Evolutionary conservation across 2,888 invertebrate species (phyloP).

Genomic region (Drosophila nr. fundita): DNA sequence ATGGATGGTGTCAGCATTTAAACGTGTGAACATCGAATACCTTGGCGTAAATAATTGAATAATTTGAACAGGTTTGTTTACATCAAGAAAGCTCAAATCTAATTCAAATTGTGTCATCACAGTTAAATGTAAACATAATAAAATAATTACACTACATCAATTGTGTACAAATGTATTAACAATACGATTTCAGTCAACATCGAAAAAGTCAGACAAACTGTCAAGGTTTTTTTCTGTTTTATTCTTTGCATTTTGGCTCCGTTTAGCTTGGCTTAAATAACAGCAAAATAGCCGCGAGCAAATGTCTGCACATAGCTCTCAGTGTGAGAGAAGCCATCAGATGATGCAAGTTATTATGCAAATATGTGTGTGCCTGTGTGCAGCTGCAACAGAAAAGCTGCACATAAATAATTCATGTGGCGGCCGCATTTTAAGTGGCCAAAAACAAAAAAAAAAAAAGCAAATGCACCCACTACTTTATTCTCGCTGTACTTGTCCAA

Average conservation of each 20-base stretch:
- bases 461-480: conserved; percentile 32
- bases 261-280: conserved; percentile 5
- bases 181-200: neutral
- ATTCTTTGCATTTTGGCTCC: neutral
- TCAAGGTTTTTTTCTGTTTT: neutral
- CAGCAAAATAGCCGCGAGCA: neutral
- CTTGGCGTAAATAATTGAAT: neutral
- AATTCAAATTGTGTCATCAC: neutral
- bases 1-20: neutral
- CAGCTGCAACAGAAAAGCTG: conserved; percentile 37
- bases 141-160: neutral
- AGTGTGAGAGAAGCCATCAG: conserved; percentile 21
- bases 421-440: conserved; percentile 38
- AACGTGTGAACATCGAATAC: neutral
- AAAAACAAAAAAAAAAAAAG: conserved; percentile 14
- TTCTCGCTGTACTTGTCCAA: conserved; percentile 23
- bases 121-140: neutral
- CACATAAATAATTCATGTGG: conserved; percentile 55
- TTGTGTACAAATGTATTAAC: neutral
- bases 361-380: conserved; percentile 28
- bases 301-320: conserved; percentile 22
- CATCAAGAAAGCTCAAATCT: neutral
- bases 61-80: neutral
- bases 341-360: conserved; percentile 43
- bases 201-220: neutral